Evolutionary conservation across 2,113 vertebrate species (phyloP).

Genomic region (Lanius collurio): DNA sequence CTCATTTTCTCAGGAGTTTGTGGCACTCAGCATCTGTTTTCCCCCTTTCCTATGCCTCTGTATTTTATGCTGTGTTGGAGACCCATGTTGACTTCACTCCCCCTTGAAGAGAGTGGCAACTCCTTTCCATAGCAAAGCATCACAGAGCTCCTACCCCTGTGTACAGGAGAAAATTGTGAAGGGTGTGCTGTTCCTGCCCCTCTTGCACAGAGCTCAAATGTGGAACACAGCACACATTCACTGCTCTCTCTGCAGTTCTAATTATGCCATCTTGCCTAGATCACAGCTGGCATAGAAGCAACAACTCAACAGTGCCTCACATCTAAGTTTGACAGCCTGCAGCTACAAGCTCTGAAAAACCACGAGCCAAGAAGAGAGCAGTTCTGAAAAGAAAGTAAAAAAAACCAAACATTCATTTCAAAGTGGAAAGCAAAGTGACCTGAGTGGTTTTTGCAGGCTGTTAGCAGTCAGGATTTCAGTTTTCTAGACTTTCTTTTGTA

Average conservation of each 20-base stretch:
- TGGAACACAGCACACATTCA: background rate
- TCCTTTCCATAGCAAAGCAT: background rate
- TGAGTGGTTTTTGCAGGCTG: background rate
- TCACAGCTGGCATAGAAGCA: constrained; percentile 70
- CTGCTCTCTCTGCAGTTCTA: background rate
- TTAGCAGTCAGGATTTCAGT: background rate
- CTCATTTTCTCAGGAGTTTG: background rate
- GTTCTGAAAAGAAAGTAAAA: constrained; percentile 15
- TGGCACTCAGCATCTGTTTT: background rate
- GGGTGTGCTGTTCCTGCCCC: background rate
- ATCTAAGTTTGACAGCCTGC: constrained; percentile 61
- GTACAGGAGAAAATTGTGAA: background rate
- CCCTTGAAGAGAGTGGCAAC: background rate
- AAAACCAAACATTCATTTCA: background rate
- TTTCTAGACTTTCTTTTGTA: background rate
- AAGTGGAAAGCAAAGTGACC: background rate
- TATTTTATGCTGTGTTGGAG: background rate
- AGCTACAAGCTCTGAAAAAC: constrained; percentile 49
- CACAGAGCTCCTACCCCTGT: background rate
- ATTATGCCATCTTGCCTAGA: background rate
- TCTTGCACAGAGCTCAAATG: background rate
- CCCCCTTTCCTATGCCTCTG: background rate
- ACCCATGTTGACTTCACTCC: rapidly evolving
- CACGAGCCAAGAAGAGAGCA: background rate
- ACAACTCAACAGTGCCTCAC: constrained; percentile 67